A percentile compares a stretch with the other conserved stretches of the same genome.
Conservation (phyloP, 2,797 vertebrate genomes). For the Acanthurus tractus region DNA sequence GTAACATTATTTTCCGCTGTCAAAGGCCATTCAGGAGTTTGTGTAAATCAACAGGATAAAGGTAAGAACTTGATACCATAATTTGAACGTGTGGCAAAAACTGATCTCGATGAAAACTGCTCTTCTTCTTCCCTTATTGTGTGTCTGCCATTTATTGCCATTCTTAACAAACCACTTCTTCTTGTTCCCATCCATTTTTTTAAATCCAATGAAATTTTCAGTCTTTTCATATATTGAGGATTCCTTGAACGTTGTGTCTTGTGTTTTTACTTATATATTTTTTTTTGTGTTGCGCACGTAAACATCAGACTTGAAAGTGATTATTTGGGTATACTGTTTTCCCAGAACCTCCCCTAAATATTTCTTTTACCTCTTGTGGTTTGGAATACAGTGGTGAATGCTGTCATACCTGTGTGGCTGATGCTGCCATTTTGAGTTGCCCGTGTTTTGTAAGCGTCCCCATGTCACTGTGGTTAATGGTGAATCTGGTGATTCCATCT, state of each 20-base stretch:
- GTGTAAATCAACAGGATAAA: slow-evolving; percentile 62
- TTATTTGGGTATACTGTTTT: slow-evolving; percentile 61
- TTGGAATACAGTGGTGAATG: slow-evolving; percentile 71
- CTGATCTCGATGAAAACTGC: slow-evolving; percentile 48
- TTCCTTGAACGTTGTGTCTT: slow-evolving; percentile 55
- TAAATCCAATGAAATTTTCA: slow-evolving; percentile 41
- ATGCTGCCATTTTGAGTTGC: slow-evolving; percentile 85
- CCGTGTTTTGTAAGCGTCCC: slow-evolving; percentile 85
- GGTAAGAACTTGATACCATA: slow-evolving; percentile 51
- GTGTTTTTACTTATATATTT: slow-evolving; percentile 24
- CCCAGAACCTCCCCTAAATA: slow-evolving; percentile 25
- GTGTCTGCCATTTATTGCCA: slow-evolving; percentile 89
- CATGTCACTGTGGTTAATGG: slow-evolving; percentile 86
- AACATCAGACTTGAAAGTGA: slow-evolving; percentile 88
- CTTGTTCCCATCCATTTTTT: slow-evolving; percentile 43
- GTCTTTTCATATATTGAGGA: slow-evolving; percentile 53
- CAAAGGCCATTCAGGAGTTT: slow-evolving; percentile 52
- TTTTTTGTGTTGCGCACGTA: slow-evolving; percentile 83
- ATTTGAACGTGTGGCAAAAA: slow-evolving; percentile 67
- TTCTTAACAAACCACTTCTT: slow-evolving; percentile 78
- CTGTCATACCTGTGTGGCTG: slow-evolving; percentile 86
- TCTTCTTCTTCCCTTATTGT: slow-evolving; percentile 39
- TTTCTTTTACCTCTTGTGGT: slow-evolving; percentile 55
- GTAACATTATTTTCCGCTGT: slow-evolving; percentile 71
- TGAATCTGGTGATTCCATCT: slow-evolving; percentile 84